Conservation (phyloP, 2,888 invertebrate species). For the Troilus luridus region DNA sequence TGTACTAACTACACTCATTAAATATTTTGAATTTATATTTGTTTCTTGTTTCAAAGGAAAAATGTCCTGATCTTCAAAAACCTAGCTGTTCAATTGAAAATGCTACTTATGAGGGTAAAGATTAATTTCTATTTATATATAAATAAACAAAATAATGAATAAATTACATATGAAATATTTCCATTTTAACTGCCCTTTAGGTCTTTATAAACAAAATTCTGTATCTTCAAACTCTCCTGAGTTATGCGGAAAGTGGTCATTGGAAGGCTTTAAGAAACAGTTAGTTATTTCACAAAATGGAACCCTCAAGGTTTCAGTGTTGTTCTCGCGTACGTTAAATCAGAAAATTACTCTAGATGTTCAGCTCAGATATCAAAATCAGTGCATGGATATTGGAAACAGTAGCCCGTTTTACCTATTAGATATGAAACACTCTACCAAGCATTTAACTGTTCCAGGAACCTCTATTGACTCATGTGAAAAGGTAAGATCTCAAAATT, state of each 20-base stretch:
- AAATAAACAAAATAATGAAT: background rate
- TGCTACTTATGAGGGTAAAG: background rate
- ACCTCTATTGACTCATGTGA: background rate
- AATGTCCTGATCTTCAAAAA: background rate
- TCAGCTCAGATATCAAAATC: background rate
- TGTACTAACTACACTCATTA: too few relatives aligned
- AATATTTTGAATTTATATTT: background rate
- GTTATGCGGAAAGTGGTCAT: background rate
- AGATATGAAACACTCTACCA: background rate
- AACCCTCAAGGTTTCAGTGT: background rate
- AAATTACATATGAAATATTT: background rate
- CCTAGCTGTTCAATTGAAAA: background rate
- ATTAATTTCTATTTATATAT: background rate
- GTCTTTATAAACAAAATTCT: background rate
- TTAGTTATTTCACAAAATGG: conserved; percentile 4
- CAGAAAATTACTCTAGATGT: background rate
- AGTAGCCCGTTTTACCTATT: background rate
- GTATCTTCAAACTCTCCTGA: background rate
- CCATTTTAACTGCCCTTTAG: background rate
- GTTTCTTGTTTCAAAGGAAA: background rate
- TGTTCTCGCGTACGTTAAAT: background rate
- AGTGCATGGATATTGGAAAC: background rate
- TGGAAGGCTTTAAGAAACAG: conserved; percentile 6
- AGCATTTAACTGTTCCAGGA: background rate
- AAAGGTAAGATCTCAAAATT: background rate